Percentiles rank a stretch among this genome's conserved stretches.
Evolutionary conservation across 2,113 vertebrate genomes (phyloP).

Genomic region (Poeciliopsis prolifica): DNA sequence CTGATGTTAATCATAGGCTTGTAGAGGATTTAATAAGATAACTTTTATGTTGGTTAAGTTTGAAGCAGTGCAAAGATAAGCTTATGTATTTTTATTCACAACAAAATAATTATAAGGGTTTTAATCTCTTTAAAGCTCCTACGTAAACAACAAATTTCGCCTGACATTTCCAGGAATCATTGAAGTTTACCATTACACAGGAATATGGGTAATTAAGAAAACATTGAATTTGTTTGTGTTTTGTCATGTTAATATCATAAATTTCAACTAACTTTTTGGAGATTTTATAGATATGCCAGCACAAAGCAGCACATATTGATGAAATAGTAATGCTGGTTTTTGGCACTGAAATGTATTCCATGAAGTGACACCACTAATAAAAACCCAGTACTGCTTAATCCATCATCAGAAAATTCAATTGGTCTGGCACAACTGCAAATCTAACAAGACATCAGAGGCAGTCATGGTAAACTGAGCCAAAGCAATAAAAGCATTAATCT

Average conservation of each 20-base stretch:
- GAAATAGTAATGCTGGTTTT: too few species aligned
- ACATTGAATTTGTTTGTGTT: too few species aligned
- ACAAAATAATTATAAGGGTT: background rate
- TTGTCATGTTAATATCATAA: background rate
- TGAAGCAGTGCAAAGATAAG: background rate
- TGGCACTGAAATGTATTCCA: too few species aligned
- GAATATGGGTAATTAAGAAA: background rate
- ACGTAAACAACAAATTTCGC: background rate
- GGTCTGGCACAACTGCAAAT: too few species aligned
- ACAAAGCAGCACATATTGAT: too few species aligned
- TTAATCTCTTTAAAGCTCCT: background rate
- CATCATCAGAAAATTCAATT: too few species aligned
- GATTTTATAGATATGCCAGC: too few species aligned
- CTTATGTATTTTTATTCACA: background rate
- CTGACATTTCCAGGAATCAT: background rate
- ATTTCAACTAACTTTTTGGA: background rate
- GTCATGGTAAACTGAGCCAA: too few species aligned
- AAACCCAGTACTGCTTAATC: too few species aligned
- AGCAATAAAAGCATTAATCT: too few species aligned
- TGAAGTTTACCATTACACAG: background rate
- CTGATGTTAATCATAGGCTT: background rate
- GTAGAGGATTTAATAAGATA: background rate
- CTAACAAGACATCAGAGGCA: too few species aligned
- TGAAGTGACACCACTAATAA: too few species aligned
- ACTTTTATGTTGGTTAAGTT: background rate